Evolutionary conservation across 1,140 invertebrate species (phyloP), one percentile per base, ranked within the genome.

Genomic region (Drosophila suzukii): DNA sequence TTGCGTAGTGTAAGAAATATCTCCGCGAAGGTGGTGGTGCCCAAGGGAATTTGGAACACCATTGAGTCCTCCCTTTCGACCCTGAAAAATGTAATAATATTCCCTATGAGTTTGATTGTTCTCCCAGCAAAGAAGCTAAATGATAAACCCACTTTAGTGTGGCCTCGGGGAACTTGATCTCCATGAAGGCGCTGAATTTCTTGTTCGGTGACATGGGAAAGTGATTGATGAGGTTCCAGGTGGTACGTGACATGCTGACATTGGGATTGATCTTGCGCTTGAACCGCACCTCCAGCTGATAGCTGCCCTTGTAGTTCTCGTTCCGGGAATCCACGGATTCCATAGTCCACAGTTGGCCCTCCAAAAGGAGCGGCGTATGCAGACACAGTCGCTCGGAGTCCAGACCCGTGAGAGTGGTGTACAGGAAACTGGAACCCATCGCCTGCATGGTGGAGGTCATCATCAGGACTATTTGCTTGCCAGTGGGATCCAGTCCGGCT

Each of bases 311-410:
- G 53, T 73, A 79, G 1, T 94, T 93, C 72, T 93, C 93, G 78
- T 93, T 94, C 60, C 91, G 93, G 66, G 95, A 94, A 34, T 95
- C 89, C 80, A 95, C 94, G 2, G 94, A 93, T 4, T 95, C 95
- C 60, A 97, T 94, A 41, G 15, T 46, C 43, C 43, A 46, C 4
- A 46, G 43, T 17, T 95, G 93, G 2, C 97, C 97, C 81, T 95
- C 95, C 1, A 96, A 96, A 95, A 98, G 97, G 46, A 98, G 96
- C 5, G 96, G 96, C 20, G 97, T 92, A 43, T 96, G 91, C 34
- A 95, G 95, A 83, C 97, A 98, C 12, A 98, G 93, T 6, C 95
- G 96, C 93, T 98, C 97, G 91, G 96, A 97, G 92, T 96, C 96
- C 90, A 96, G 95, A 94, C 95, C 95, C 58, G 95, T 95, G 82